Conservation (phyloP, 2,113 vertebrate genomes). For the Alaudala cheleensis region DNA sequence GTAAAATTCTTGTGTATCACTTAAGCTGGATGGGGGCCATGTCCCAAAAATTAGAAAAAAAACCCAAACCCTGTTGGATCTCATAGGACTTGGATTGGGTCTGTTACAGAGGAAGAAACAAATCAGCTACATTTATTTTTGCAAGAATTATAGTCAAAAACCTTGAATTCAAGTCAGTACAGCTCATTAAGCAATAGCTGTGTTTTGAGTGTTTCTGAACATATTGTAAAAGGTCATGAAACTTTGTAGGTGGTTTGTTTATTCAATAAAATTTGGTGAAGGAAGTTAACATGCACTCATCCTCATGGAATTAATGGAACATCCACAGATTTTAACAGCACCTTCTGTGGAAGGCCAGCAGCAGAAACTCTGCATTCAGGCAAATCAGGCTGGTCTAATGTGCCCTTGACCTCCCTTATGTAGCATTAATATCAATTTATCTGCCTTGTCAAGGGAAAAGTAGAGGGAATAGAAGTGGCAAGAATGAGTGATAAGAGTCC, state of each 20-base stretch:
- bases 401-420: neutral
- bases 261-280: neutral
- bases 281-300: neutral
- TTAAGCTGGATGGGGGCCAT: neutral
- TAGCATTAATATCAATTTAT: constrained; percentile 15
- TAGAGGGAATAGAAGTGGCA: neutral
- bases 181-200: neutral
- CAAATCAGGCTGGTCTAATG: neutral
- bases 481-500: neutral
- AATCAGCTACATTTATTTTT: neutral
- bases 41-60: neutral
- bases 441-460: neutral
- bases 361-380: neutral
- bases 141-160: neutral
- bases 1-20: neutral
- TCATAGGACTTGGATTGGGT: neutral
- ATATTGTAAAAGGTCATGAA: neutral
- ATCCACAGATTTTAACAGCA: neutral
- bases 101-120: neutral
- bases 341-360: neutral
- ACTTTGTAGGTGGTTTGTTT: neutral
- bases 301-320: neutral
- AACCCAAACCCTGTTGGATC: neutral
- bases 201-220: neutral
- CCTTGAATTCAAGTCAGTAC: neutral